Conservation (phyloP, 2,113 vertebrate species). For the Rallus limicola region DNA sequence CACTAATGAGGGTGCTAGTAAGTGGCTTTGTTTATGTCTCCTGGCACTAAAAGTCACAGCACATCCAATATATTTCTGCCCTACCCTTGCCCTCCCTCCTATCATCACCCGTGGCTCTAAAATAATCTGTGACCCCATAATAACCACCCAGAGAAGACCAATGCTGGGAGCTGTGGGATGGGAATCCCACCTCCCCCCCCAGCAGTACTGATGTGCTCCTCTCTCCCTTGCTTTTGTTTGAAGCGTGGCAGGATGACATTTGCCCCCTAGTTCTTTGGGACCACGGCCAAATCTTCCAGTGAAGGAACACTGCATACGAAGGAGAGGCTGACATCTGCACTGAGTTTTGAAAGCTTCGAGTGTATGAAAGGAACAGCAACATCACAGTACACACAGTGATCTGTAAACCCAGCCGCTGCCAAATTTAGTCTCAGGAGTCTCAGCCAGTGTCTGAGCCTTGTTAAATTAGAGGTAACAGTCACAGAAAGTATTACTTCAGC, state of each 20-base stretch:
- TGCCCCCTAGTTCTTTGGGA: not conserved
- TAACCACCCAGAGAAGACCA: not conserved
- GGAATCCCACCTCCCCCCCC: not conserved
- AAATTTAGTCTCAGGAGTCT: not conserved
- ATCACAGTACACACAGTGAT: not conserved
- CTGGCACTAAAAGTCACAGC: constrained; percentile 2
- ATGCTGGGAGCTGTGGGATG: not conserved
- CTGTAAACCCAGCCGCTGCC: not conserved
- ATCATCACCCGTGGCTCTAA: not conserved
- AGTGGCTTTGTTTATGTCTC: constrained; percentile 1
- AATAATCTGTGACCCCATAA: not conserved
- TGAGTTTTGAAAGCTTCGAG: not conserved
- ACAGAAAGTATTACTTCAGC: not conserved
- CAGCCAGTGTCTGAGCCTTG: not conserved
- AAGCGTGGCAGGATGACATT: not conserved
- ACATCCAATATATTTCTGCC: not conserved
- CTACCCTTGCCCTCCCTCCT: not conserved
- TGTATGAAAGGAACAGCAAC: not conserved
- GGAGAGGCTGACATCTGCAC: not conserved
- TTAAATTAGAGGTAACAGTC: not conserved
- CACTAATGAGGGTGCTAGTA: not conserved
- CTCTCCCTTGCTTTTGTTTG: not conserved
- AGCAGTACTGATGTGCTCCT: not conserved
- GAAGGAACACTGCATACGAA: not conserved
- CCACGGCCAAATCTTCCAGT: not conserved